Conservation (phyloP, 2,797 vertebrate genomes). For the Monodelphis domestica region DNA sequence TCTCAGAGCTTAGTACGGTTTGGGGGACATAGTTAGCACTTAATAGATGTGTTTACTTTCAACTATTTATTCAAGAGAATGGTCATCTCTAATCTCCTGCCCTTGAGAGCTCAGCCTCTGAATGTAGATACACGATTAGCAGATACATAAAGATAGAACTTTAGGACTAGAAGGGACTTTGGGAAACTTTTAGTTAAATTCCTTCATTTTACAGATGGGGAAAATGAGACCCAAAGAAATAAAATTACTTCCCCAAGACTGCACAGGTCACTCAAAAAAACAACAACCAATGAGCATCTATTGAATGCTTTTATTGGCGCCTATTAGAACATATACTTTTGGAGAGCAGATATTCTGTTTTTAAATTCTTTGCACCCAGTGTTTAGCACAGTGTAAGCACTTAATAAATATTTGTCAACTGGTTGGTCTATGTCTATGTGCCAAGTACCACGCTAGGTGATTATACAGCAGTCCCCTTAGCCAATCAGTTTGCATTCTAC, state of each 20-base stretch:
- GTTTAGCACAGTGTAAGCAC: neutral
- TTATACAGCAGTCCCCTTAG: neutral
- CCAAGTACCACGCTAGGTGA: neutral
- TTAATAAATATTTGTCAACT: neutral
- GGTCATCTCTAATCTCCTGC: neutral
- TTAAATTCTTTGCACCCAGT: neutral
- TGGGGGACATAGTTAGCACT: neutral
- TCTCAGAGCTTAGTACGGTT: neutral
- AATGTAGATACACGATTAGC: neutral
- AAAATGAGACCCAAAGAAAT: neutral
- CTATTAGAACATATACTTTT: neutral
- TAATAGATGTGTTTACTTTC: neutral
- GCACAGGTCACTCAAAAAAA: neutral
- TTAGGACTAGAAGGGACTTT: neutral
- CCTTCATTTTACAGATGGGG: neutral
- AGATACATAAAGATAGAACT: neutral
- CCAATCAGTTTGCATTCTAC: neutral
- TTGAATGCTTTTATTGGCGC: neutral
- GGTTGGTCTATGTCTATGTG: neutral
- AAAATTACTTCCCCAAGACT: neutral
- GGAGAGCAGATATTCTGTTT: neutral
- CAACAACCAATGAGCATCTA: neutral
- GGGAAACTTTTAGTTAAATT: neutral
- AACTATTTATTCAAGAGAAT: neutral
- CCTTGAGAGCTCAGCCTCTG: neutral